Base-by-base conservation (phyloP, 2,113 vertebrate genomes). In the Odontophorus gujanensis region DNA sequence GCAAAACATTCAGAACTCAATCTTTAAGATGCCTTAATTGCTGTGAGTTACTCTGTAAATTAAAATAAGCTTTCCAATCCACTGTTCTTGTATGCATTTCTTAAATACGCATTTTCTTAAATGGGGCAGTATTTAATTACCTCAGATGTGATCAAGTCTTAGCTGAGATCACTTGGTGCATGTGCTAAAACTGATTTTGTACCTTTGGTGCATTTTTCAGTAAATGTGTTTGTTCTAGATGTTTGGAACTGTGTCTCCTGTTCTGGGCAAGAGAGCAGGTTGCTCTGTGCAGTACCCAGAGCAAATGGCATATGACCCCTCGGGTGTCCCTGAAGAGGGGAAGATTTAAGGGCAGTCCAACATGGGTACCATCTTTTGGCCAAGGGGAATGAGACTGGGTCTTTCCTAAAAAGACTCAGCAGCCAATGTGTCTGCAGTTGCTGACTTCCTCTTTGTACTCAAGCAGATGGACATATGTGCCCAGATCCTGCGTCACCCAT, bases 231-330 rank as follows among this genome's bases (percentile, higher is more conserved):
- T 68, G 7, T 59, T 74, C 40, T 57, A 51, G 21, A 4, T 36
- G 17, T 78, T 90, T 72, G 61, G 10, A 13, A 90, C 82, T 53
- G 9, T 6, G 8, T 50, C 15, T 1, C 42, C 14, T 75, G 2
- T 59, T 57, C 13, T 30, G 12, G 26, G 38, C 75, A 65, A 38
- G 9, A 34, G 13, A 50, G 32, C 10, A 34, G 40, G 17, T 48
- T 82, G 59, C 68, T 76, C 43, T 1, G 1, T 8, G 0, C 11
- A 26, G 36, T 28, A n/a, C 69, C 55, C 20, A 32, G 16, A n/a
- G 17, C 9, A n/a, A 69, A 47, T 20, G 2, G 4, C 0, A 0
- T 4, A 28, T 26, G 19, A 34, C 10, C 17, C 18, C 1, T 9
- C 19, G 16, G 61, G 55, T 9, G 43, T 63, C 48, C 43, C 34